Evolutionary conservation across 2,113 vertebrate genomes (phyloP).

Genomic region (Taurulus bubalis): DNA sequence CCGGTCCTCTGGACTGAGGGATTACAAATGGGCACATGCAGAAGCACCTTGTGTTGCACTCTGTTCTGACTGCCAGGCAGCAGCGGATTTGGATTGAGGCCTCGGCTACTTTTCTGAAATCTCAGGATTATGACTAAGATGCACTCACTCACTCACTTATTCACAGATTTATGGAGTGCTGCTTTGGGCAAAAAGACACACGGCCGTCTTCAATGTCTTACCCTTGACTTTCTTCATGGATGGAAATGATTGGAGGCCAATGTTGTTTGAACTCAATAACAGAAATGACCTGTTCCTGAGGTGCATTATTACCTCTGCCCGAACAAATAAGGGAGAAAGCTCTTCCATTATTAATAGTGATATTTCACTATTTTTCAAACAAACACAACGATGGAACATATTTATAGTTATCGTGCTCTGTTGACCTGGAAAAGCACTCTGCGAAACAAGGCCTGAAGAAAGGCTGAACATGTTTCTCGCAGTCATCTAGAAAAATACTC

Average conservation of each 20-base stretch:
- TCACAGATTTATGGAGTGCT: conserved; percentile 34
- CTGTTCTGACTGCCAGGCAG: conserved; percentile 33
- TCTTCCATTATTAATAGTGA: conserved; percentile 14
- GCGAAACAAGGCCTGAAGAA: conserved; percentile 34
- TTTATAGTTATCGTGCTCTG: conserved; percentile 25
- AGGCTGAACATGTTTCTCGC: conserved; percentile 45
- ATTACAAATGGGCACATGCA: conserved; percentile 49
- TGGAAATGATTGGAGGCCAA: neutral
- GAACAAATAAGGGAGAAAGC: neutral
- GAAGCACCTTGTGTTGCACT: conserved; percentile 23
- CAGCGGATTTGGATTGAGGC: conserved; percentile 44
- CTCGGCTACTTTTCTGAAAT: conserved; percentile 31
- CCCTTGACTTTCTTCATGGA: neutral
- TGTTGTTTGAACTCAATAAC: conserved; percentile 8
- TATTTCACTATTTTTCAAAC: conserved; percentile 4
- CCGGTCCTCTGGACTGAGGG: conserved; percentile 54
- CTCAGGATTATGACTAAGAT: conserved; percentile 52
- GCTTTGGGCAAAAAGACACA: conserved; percentile 31
- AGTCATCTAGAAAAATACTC: conserved; percentile 60
- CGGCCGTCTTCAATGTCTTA: conserved; percentile 12
- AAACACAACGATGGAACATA: conserved; percentile 19
- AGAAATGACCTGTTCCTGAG: neutral
- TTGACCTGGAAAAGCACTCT: conserved; percentile 12
- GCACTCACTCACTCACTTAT: neutral
- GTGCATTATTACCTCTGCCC: conserved; percentile 1